Evolutionary conservation across 2,888 invertebrate species (phyloP), one percentile per base, ranked within the genome.

Genomic region (Blastobasis lacticolella): DNA sequence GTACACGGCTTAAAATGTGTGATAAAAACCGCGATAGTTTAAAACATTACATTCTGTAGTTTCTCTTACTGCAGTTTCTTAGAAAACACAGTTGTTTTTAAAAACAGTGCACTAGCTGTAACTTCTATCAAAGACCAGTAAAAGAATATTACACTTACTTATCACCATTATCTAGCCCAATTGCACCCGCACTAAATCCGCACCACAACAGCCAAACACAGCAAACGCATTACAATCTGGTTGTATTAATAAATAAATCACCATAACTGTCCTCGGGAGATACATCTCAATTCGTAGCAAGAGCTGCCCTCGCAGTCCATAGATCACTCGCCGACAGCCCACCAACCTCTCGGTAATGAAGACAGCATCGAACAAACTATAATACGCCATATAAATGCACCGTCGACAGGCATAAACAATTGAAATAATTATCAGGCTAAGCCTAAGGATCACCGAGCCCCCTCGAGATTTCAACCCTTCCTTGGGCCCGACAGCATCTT

Each of bases 391-490:
- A 76, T 86, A 86, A 87, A 87, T 87, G 82, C 86, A 83, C 73
- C 77, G 86, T 81, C 81, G 87, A 86, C 86, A 84, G 78, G 85
- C 85, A 86, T 85, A 86, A 88, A 87, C 88, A 88, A 86, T 88
- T 86, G 86, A 88, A 87, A 88, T 88, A 88, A 88, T 88, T 88
- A 88, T 87, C 86, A 78, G 85, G 84, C 84, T 88, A 87, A 88
- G 81, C 82, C 75, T 67, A 70, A 65, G 84, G 86, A 86, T 86
- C 82, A 82, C 71, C 62, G 55, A 81, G 78, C 85, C 1, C 23
- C 86, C 87, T 80, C 69, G 84, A 83, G 86, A 80, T 80, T 80
- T 75, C 74, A 85, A 86, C 87, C 87, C 87, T 86, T 88, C 83
- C 71, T 69, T 71, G n/a, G n/a, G n/a, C 66, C 77, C 82, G 86